Percentiles rank a stretch among this genome's conserved stretches.
These are phyloP conservation scores for Saguinus imperator DNA, from an alignment of 2,113 vertebrate species.

Conservation along the genomic window DNA sequence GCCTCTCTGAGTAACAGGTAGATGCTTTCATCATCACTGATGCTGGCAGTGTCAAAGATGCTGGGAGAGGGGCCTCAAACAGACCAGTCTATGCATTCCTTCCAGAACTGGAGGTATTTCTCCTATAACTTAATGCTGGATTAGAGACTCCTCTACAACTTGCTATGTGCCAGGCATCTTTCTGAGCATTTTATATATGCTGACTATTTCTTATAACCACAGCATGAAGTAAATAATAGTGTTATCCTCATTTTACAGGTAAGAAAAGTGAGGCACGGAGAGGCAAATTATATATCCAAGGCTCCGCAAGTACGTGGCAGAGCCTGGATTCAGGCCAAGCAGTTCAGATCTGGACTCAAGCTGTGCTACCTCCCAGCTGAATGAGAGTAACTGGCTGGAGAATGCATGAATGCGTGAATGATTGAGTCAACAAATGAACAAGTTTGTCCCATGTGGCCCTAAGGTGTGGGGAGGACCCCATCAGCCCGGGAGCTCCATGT, in stretches of 20 bases:
- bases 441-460: background rate
- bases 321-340: background rate
- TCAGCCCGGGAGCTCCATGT: background rate
- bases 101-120: background rate
- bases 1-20: background rate
- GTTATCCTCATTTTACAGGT: background rate
- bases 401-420: fast-evolving
- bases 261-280: background rate
- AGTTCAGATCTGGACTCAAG: too few relatives aligned
- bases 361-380: background rate
- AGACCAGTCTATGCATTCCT: background rate
- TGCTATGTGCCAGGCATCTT: background rate
- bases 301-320: background rate
- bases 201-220: background rate
- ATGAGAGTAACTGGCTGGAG: background rate
- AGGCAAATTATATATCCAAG: background rate
- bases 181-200: background rate
- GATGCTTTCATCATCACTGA: fast-evolving
- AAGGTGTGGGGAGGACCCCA: background rate
- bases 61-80: background rate
- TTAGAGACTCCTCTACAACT: background rate
- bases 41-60: fast-evolving
- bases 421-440: background rate
- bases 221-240: background rate
- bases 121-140: background rate